These are phyloP conservation scores for Notarius quadriscutis DNA, from an alignment of 2,113 vertebrate species.

Conservation along the genomic window DNA sequence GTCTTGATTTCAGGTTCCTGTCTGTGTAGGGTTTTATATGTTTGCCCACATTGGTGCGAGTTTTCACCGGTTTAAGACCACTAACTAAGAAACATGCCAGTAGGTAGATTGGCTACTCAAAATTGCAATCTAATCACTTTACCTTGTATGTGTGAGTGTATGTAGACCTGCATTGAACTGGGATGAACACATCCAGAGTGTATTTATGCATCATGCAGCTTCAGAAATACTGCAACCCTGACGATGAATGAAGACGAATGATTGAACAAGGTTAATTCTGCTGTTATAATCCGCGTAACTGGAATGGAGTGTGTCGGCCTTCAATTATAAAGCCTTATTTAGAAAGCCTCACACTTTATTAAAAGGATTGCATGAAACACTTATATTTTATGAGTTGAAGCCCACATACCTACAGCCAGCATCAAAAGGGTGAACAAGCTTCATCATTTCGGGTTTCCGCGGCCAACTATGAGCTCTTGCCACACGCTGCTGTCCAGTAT, in stretches of 20 bases:
- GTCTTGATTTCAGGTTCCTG: not conserved
- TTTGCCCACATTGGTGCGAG: not conserved
- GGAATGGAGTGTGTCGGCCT: slow-evolving; percentile 8
- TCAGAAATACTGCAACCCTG: not conserved
- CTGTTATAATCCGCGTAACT: slow-evolving; percentile 22
- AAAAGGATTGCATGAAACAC: slow-evolving; percentile 9
- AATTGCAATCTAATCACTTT: not conserved
- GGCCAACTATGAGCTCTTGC: too few species aligned
- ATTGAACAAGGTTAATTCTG: not conserved
- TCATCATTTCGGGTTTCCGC: too few species aligned
- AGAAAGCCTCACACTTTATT: slow-evolving; percentile 17
- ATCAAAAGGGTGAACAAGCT: not conserved
- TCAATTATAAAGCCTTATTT: slow-evolving; percentile 13
- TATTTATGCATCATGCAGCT: not conserved
- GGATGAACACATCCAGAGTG: not conserved
- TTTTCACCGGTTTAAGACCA: too few species aligned
- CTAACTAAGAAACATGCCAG: too few species aligned
- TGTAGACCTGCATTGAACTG: not conserved
- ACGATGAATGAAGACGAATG: not conserved
- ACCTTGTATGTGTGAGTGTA: not conserved
- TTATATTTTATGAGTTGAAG: not conserved
- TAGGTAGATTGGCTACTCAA: not conserved
- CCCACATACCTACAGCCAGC: not conserved
- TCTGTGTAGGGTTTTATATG: not conserved
- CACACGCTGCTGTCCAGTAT: too few species aligned